These are phyloP conservation scores for Sarcoramphus papa DNA, from an alignment of 2,797 vertebrate genomes.

Conservation along the genomic window DNA sequence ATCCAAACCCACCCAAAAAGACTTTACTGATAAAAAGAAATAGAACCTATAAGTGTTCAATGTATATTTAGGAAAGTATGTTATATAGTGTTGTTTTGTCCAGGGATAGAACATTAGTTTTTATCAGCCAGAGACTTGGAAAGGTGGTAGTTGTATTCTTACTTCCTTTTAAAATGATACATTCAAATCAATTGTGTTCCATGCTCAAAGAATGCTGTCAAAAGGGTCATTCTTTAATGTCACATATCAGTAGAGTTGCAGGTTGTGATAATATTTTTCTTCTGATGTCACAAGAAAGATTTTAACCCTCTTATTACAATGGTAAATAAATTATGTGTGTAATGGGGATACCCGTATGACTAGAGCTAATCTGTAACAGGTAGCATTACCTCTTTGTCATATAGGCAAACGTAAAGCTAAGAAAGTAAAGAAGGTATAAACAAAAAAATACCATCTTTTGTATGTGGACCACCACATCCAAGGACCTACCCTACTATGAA, in stretches of 20 bases:
- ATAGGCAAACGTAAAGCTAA: neutral
- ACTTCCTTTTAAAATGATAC: neutral
- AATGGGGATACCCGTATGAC: neutral
- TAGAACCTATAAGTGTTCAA: neutral
- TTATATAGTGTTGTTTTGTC: neutral
- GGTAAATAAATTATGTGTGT: neutral
- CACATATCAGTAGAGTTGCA: neutral
- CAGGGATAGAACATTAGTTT: neutral
- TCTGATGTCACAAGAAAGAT: neutral
- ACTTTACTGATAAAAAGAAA: conserved; percentile 45
- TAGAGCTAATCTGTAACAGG: neutral
- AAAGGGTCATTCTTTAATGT: neutral
- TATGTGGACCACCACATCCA: neutral
- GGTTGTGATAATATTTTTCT: neutral
- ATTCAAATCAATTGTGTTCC: neutral
- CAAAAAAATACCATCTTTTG: neutral
- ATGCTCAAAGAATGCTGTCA: neutral
- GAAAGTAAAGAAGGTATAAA: neutral
- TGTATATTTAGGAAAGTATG: conserved; percentile 10
- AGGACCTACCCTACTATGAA: neutral
- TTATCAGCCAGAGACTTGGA: neutral
- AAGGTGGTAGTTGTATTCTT: neutral
- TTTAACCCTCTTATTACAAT: neutral
- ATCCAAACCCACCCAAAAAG: neutral
- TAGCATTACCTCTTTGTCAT: neutral